These are phyloP conservation scores for Anabacerthia variegaticeps DNA, from an alignment of 2,797 vertebrate genomes.

Conservation along the genomic window DNA sequence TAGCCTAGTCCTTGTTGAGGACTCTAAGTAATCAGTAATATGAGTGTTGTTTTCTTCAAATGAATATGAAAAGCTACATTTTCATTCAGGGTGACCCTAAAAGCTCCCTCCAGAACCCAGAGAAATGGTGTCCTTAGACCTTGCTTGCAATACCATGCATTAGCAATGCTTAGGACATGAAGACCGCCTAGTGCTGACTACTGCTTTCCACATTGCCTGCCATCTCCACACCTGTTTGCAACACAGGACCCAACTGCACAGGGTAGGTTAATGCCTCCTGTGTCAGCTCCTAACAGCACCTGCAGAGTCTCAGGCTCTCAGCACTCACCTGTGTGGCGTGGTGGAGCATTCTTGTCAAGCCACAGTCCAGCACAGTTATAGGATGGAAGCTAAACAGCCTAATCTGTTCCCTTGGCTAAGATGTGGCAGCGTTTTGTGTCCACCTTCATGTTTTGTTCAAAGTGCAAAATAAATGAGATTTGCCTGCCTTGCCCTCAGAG, in stretches of 20 bases:
- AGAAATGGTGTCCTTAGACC: not conserved
- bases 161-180: not conserved
- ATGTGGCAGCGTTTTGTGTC: not conserved
- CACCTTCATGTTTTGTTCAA: not conserved
- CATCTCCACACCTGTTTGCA: constrained; percentile 34
- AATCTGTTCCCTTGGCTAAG: not conserved
- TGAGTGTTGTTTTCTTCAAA: not conserved
- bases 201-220: constrained; percentile 32
- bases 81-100: not conserved
- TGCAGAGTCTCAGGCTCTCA: fast-evolving
- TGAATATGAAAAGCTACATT: not conserved
- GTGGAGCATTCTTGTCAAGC: not conserved
- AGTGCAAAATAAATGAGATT: not conserved
- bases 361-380: not conserved
- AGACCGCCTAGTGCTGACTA: not conserved
- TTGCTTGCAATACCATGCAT: not conserved
- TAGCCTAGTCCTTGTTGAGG: not conserved
- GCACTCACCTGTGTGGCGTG: fast-evolving
- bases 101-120: not conserved
- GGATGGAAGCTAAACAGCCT: not conserved
- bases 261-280: not conserved
- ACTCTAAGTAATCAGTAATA: not conserved
- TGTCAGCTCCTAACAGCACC: not conserved
- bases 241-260: not conserved
- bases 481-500: not conserved